phyloP scores from a whole-genome alignment of 2,797 vertebrate genomes.

The Hydrolagus colliei region DNA sequence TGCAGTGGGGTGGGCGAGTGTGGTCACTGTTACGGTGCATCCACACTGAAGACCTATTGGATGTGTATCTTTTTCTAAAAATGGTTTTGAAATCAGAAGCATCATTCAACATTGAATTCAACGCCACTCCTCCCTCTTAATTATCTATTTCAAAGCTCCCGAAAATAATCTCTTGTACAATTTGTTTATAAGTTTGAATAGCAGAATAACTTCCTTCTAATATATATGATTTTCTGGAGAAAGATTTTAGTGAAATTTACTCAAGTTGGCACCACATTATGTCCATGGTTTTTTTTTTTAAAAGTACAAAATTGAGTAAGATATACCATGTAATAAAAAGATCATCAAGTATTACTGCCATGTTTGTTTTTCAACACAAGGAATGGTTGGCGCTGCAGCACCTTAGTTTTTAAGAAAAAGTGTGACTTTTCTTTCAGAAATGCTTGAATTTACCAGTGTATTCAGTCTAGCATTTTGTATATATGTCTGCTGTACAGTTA shows the following conservation, averaged over 20 bases:
- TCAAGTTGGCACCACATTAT: not conserved
- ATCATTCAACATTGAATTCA: not conserved
- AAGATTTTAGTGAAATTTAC: not conserved
- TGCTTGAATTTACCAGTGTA: constrained; percentile 50
- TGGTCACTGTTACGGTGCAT: not conserved
- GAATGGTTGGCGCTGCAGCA: constrained; percentile 50
- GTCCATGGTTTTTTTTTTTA: not conserved
- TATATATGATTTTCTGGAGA: not conserved
- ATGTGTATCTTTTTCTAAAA: not conserved
- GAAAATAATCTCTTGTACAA: not conserved
- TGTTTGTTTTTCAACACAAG: not conserved
- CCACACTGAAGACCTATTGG: not conserved
- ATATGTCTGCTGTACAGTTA: constrained; percentile 62
- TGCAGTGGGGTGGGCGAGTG: not conserved
- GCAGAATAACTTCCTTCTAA: not conserved
- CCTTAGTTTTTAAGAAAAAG: constrained; percentile 66
- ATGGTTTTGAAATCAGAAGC: not conserved
- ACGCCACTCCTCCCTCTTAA: not conserved
- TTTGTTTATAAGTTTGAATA: constrained; percentile 17
- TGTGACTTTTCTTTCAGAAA: constrained; percentile 53
- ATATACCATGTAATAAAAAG: not conserved
- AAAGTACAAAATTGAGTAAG: not conserved
- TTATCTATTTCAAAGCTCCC: not conserved
- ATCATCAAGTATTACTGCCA: not conserved
- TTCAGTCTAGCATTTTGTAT: constrained; percentile 70